Evolutionary conservation across 2,888 invertebrate species (phyloP).

Genomic region (Rosalia funebris): DNA sequence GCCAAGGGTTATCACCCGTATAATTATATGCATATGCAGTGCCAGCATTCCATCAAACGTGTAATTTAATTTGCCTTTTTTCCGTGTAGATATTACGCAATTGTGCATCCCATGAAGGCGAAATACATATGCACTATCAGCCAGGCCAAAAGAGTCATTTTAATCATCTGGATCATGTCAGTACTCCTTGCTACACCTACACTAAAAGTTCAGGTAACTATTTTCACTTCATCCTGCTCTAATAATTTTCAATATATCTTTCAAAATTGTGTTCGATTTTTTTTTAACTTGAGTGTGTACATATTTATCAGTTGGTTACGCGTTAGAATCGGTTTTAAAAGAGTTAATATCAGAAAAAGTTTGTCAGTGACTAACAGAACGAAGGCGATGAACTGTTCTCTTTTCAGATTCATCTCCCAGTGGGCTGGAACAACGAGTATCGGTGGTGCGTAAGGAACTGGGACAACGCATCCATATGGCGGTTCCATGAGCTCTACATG

Average conservation of each 20-base stretch:
- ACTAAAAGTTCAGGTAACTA: slow-evolving; percentile 69
- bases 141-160: slow-evolving; percentile 71
- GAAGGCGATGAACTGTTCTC: slow-evolving; percentile 3
- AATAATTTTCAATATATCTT: neutral
- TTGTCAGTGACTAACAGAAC: no score
- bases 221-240: no score
- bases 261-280: no score
- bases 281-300: neutral
- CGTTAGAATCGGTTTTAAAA: no score
- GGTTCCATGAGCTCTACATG: slow-evolving; percentile 72
- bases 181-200: slow-evolving; percentile 72
- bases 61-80: neutral
- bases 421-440: slow-evolving; percentile 57
- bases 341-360: no score
- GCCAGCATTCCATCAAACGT: no score
- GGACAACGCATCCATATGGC: slow-evolving; percentile 64
- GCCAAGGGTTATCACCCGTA: no score
- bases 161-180: slow-evolving; percentile 70
- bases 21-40: no score
- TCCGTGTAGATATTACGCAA: slow-evolving; percentile 72
- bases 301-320: no score
- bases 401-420: slow-evolving; percentile 55
- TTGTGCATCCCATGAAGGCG: slow-evolving; percentile 76
- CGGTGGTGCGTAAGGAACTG: slow-evolving; percentile 72
- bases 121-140: slow-evolving; percentile 75